phyloP scores from a whole-genome alignment of 1,140 invertebrate species.

The Drosophila parabipectinata region DNA sequence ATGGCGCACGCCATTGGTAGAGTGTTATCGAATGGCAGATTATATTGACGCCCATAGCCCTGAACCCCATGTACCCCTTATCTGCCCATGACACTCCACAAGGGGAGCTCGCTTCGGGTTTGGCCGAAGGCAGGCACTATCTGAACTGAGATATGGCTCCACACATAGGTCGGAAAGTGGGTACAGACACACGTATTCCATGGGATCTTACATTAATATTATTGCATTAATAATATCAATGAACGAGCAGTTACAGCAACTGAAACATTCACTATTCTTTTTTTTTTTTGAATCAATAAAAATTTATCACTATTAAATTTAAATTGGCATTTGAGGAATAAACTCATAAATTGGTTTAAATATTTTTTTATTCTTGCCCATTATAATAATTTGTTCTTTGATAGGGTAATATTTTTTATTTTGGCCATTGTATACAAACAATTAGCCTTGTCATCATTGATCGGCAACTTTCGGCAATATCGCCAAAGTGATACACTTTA shows the following conservation, averaged over 20 bases:
- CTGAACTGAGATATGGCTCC: neutral
- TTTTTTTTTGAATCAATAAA: no score
- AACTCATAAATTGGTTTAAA: no score
- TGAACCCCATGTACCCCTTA: slow-evolving; percentile 26
- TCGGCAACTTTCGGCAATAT: slow-evolving; percentile 3
- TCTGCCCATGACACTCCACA: slow-evolving; percentile 22
- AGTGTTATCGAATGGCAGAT: slow-evolving; percentile 15
- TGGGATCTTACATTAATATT: neutral
- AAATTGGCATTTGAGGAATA: no score
- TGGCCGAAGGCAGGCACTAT: slow-evolving; percentile 10
- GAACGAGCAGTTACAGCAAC: neutral
- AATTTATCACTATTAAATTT: no score
- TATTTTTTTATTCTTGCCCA: no score
- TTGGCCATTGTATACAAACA: slow-evolving; percentile 1
- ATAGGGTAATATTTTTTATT: slow-evolving; percentile 5
- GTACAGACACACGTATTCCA: neutral
- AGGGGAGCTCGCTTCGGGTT: slow-evolving; percentile 5
- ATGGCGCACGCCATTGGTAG: slow-evolving; percentile 8
- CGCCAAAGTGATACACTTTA: slow-evolving; percentile 7
- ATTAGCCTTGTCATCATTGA: slow-evolving; percentile 41
- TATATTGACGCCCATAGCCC: slow-evolving; percentile 23
- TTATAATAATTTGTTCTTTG: neutral
- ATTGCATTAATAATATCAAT: neutral
- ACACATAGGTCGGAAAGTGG: neutral
- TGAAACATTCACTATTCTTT: no score